Conservation (phyloP, 2,888 invertebrate genomes). For the Zootermopsis nevadensis region DNA sequence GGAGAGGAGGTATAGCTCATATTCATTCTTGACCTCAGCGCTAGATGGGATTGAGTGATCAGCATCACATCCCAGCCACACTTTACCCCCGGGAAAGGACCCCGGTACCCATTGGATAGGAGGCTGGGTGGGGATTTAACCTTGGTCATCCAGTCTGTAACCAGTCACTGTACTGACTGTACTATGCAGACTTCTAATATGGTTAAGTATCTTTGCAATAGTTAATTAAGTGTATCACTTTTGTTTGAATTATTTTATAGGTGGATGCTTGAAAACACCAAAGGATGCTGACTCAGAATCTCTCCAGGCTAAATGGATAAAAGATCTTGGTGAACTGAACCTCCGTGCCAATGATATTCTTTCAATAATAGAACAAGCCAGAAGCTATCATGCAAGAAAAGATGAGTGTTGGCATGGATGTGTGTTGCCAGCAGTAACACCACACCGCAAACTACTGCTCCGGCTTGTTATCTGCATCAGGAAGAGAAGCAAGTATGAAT, state of each 20-base stretch:
- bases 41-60: too few relatives aligned
- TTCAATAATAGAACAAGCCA: slow-evolving; percentile 82
- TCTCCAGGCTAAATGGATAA: slow-evolving; percentile 90
- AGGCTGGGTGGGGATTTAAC: too few relatives aligned
- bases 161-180: too few relatives aligned
- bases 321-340: slow-evolving; percentile 78
- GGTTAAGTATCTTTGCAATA: too few relatives aligned
- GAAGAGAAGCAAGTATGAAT: slow-evolving; percentile 76
- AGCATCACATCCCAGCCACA: too few relatives aligned
- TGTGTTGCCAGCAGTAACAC: slow-evolving; percentile 75
- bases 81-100: too few relatives aligned
- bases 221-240: too few relatives aligned
- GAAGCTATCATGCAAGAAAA: slow-evolving; percentile 62
- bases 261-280: slow-evolving; percentile 90
- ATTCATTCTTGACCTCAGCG: too few relatives aligned
- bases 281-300: slow-evolving; percentile 94
- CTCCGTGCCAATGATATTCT: slow-evolving; percentile 85
- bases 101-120: too few relatives aligned
- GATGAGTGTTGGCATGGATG: slow-evolving; percentile 75
- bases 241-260: slow-evolving; percentile 56
- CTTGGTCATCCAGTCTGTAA: too few relatives aligned
- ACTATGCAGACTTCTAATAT: too few relatives aligned
- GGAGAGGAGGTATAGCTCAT: too few relatives aligned
- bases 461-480: slow-evolving; percentile 84
- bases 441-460: slow-evolving; percentile 79